These are phyloP conservation scores for Alligator mississippiensis DNA, from an alignment of 2,113 vertebrate species.

Conservation along the genomic window DNA sequence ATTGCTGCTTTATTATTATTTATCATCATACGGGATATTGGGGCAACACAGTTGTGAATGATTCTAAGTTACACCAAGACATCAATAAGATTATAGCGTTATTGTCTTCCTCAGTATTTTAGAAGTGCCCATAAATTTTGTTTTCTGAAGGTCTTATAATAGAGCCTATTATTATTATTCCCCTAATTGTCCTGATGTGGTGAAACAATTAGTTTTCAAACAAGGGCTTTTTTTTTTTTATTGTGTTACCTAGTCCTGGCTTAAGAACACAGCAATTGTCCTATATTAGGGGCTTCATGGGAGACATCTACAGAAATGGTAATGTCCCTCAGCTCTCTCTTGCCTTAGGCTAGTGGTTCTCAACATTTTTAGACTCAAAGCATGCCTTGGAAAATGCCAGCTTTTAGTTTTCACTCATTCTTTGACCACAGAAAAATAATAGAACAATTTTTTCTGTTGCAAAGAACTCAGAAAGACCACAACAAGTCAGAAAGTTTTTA, in stretches of 20 bases:
- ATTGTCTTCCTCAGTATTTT: neutral
- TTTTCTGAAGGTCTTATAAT: too few relatives aligned
- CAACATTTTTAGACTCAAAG: too few relatives aligned
- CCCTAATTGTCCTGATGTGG: neutral
- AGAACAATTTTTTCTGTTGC: too few relatives aligned
- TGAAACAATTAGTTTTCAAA: neutral
- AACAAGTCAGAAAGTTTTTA: too few relatives aligned
- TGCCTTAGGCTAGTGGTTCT: neutral
- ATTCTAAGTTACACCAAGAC: neutral
- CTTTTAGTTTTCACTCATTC: too few relatives aligned
- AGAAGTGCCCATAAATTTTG: too few relatives aligned
- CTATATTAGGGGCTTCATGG: neutral
- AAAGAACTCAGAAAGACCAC: too few relatives aligned
- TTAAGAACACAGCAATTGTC: neutral
- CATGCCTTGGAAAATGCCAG: too few relatives aligned
- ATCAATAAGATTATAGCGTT: neutral
- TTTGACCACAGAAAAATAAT: too few relatives aligned
- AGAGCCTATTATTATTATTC: neutral
- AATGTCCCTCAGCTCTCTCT: neutral
- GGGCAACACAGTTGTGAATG: neutral
- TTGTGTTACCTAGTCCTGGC: neutral
- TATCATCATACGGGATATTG: neutral
- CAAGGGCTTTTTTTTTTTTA: neutral
- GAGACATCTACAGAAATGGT: neutral
- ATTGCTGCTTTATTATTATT: neutral